phyloP scores from a whole-genome alignment of 2,888 invertebrate genomes.

The Noctua fimbriata region DNA sequence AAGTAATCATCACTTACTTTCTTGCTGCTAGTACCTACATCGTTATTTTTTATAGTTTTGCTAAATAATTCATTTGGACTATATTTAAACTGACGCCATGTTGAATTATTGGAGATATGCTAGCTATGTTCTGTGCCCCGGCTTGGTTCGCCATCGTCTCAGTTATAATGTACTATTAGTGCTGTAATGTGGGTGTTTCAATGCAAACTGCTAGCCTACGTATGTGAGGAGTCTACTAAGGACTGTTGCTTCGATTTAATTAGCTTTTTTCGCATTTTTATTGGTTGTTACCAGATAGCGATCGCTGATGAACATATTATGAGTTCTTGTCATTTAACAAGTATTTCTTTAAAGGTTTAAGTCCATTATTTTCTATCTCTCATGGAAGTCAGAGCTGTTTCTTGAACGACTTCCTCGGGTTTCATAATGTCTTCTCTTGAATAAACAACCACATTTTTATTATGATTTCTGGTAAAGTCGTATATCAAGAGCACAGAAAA shows the following conservation, averaged over 20 bases:
- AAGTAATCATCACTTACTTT: slow-evolving; percentile 8
- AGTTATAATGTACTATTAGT: slow-evolving; percentile 19
- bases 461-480: neutral
- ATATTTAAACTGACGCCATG: slow-evolving; percentile 50
- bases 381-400: neutral
- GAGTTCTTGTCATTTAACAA: neutral
- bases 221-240: slow-evolving; percentile 8
- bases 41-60: slow-evolving; percentile 48
- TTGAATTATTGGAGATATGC: slow-evolving; percentile 38
- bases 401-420: neutral
- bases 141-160: slow-evolving; percentile 7
- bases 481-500: neutral
- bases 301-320: neutral
- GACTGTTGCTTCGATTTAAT: slow-evolving; percentile 10
- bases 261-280: slow-evolving; percentile 10
- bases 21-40: slow-evolving; percentile 19
- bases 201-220: slow-evolving; percentile 23
- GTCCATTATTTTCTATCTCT: neutral
- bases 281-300: slow-evolving; percentile 37
- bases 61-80: slow-evolving; percentile 63
- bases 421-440: neutral
- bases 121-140: slow-evolving; percentile 10
- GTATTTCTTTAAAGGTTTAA: neutral
- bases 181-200: slow-evolving; percentile 33
- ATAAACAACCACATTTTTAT: neutral